A percentile compares a stretch with the other conserved stretches of the same genome.
Conservation (phyloP, 2,888 invertebrate species). For the Ditylenchus weischeri region DNA sequence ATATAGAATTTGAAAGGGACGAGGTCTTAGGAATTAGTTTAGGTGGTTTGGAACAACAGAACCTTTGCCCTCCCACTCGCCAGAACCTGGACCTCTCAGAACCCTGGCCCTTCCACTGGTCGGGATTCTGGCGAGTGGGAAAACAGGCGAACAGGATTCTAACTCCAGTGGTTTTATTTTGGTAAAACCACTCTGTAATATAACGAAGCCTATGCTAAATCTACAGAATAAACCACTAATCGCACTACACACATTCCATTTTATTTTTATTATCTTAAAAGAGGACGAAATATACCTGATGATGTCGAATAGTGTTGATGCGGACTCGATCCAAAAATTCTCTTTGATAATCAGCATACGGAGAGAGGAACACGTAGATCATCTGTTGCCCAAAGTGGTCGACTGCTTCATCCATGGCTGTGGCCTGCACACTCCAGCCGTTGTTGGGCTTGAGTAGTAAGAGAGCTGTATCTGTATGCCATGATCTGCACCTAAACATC, state of each 20-base stretch:
- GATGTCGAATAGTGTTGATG: constrained; percentile 85
- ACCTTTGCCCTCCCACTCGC: no score
- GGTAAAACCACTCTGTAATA: no score
- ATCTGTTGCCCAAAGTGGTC: constrained; percentile 54
- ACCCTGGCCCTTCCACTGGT: no score
- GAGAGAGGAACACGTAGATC: constrained; percentile 51
- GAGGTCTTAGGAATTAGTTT: no score
- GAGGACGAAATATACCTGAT: constrained; percentile 68
- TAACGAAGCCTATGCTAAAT: no score
- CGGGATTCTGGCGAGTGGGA: no score
- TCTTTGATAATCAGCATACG: constrained; percentile 69
- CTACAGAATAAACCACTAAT: neutral
- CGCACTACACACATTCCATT: neutral
- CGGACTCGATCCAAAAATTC: constrained; percentile 88
- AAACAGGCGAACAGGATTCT: no score
- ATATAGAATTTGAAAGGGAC: no score
- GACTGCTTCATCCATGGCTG: constrained; percentile 55
- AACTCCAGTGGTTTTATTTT: no score
- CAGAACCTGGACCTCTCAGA: no score
- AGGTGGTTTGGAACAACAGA: no score
- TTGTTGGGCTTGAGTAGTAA: constrained; percentile 38
- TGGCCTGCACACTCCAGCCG: constrained; percentile 29
- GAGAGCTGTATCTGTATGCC: constrained; percentile 47
- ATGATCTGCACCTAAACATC: constrained; percentile 41
- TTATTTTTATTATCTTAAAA: neutral